Evolutionary conservation across 2,888 invertebrate genomes (phyloP).

Genomic region (Ochropleura plecta): DNA sequence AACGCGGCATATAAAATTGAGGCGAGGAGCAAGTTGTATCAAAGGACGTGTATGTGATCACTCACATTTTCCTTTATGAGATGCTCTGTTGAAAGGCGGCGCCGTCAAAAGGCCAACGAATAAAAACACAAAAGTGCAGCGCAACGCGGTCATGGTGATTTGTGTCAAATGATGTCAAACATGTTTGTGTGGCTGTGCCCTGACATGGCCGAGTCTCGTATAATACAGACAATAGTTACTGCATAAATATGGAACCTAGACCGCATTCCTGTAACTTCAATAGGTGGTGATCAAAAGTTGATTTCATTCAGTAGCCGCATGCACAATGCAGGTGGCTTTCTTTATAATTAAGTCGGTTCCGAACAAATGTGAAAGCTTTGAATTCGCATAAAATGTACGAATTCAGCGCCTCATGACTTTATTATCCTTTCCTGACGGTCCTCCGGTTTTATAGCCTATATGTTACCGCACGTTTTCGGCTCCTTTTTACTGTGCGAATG

Average conservation of each 20-base stretch:
- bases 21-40: constrained; percentile 37
- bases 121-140: constrained; percentile 59
- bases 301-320: constrained; percentile 8
- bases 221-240: constrained; percentile 34
- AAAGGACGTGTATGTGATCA: constrained; percentile 52
- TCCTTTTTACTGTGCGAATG: constrained; percentile 50
- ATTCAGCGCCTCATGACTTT: constrained; percentile 54
- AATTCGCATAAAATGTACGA: constrained; percentile 53
- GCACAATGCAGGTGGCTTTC: constrained; percentile 21
- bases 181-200: constrained; percentile 42
- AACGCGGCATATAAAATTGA: constrained; percentile 51
- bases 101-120: constrained; percentile 58
- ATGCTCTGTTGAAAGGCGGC: constrained; percentile 57
- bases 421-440: constrained; percentile 60
- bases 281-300: constrained; percentile 19
- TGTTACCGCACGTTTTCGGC: constrained; percentile 55
- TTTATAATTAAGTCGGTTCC: constrained; percentile 46
- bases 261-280: constrained; percentile 12
- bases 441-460: constrained; percentile 59
- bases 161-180: constrained; percentile 64
- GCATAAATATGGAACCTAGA: constrained; percentile 37
- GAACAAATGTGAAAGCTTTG: constrained; percentile 55
- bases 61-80: constrained; percentile 63
- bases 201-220: constrained; percentile 30
- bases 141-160: constrained; percentile 60